These are phyloP conservation scores for Yponomeuta sedellus DNA, from an alignment of 2,888 invertebrate genomes.

Conservation along the genomic window DNA sequence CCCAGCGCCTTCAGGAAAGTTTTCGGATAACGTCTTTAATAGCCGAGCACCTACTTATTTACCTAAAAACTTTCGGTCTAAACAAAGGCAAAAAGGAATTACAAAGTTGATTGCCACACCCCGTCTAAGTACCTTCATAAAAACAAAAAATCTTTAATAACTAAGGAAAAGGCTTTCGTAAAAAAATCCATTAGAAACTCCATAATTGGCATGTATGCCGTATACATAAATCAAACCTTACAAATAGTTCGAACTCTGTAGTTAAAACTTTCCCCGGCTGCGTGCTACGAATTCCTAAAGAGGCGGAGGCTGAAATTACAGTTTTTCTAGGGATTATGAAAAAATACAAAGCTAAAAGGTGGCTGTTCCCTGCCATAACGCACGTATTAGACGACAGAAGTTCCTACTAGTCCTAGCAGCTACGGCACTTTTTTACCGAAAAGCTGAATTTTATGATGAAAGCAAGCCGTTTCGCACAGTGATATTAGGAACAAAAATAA, in stretches of 20 bases:
- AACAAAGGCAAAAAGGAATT: not conserved
- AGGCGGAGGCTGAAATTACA: not conserved
- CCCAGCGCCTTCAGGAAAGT: no score
- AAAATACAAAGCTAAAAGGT: conserved; percentile 3
- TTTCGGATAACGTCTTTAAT: no score
- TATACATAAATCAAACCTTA: conserved; percentile 1
- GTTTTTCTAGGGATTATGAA: not conserved
- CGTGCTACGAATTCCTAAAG: conserved; percentile 6
- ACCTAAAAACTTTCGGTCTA: no score
- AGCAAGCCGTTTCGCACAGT: no score
- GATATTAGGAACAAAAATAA: no score
- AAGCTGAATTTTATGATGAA: no score
- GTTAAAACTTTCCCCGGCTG: not conserved
- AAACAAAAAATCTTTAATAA: not conserved
- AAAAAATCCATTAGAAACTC: conserved; percentile 2
- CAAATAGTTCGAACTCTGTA: conserved; percentile 5
- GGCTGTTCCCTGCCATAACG: not conserved
- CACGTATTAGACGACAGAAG: not conserved
- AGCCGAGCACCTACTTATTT: no score
- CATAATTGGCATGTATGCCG: not conserved
- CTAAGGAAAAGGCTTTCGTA: not conserved
- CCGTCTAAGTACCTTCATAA: not conserved
- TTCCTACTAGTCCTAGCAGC: no score
- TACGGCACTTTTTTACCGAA: no score
- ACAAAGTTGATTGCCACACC: not conserved